Percentiles rank a stretch among this genome's conserved stretches.
Conservation (phyloP, 2,888 invertebrate genomes). For the Caenorhabditis zanzibari region DNA sequence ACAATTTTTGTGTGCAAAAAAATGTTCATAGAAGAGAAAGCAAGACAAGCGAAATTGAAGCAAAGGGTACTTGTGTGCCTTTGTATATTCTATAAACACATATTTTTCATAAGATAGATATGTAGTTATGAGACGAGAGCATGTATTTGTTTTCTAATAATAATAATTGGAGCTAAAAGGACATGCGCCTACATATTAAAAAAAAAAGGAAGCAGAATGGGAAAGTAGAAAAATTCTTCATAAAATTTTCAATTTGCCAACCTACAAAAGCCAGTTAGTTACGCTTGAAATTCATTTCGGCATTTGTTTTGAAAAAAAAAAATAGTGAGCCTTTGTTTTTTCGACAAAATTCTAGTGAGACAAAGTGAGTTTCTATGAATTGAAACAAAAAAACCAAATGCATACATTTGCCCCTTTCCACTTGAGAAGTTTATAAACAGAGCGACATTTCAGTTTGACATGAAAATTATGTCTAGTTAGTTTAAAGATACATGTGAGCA, state of each 20-base stretch:
- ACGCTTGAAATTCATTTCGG: too few species aligned
- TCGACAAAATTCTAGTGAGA: too few species aligned
- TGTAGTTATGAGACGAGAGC: not conserved
- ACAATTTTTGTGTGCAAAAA: too few species aligned
- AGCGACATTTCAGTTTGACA: constrained; percentile 13
- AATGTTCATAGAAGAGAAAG: not conserved
- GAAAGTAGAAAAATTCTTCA: not conserved
- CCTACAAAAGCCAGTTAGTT: too few species aligned
- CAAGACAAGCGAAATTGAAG: not conserved
- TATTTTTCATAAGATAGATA: not conserved
- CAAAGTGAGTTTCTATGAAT: not conserved
- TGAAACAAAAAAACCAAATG: not conserved
- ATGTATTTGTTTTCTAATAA: constrained; percentile 42
- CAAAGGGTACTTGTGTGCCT: too few species aligned
- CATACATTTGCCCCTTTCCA: not conserved
- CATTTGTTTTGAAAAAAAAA: too few species aligned
- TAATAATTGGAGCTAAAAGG: constrained; percentile 48
- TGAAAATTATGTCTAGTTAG: constrained; percentile 24
- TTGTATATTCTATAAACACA: constrained; percentile 1
- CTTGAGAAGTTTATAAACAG: constrained; percentile 22
- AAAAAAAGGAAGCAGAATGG: not conserved
- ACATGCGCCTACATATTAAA: constrained; percentile 2
- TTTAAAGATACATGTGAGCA: not conserved
- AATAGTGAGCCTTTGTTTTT: too few species aligned
- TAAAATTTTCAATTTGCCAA: too few species aligned